phyloP scores from a whole-genome alignment of 2,888 invertebrate genomes.

The Icerya purchasi region DNA sequence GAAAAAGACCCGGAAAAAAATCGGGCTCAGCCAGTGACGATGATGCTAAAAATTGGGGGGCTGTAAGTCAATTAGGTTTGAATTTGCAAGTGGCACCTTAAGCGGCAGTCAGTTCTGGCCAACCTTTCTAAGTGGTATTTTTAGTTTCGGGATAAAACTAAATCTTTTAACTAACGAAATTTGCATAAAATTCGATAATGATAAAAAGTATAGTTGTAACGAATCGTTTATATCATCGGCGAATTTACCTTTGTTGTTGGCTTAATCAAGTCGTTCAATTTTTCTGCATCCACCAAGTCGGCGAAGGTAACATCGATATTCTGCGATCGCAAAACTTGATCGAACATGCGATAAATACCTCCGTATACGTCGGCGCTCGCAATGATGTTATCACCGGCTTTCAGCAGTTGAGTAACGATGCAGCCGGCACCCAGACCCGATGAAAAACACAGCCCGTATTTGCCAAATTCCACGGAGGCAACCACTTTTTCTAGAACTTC shows the following conservation, averaged over 20 bases:
- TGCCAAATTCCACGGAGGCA: constrained; percentile 11
- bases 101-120: too few species aligned
- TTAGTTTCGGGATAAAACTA: too few species aligned
- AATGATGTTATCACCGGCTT: constrained; percentile 11
- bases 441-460: constrained; percentile 9
- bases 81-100: too few species aligned
- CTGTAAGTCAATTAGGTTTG: too few species aligned
- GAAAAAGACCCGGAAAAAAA: too few species aligned
- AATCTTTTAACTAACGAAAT: too few species aligned
- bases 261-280: constrained; percentile 44
- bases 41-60: too few species aligned
- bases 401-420: constrained; percentile 6
- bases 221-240: too few species aligned
- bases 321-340: constrained; percentile 38
- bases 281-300: constrained; percentile 46
- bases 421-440: constrained; percentile 10
- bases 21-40: too few species aligned
- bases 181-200: neutral
- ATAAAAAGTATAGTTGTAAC: neutral
- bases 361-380: constrained; percentile 80
- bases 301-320: constrained; percentile 55
- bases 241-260: constrained; percentile 61
- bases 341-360: constrained; percentile 58
- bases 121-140: too few species aligned
- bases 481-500: constrained; percentile 10